These are phyloP conservation scores for Corydoras maculifer DNA, from an alignment of 2,113 vertebrate genomes.

Conservation along the genomic window DNA sequence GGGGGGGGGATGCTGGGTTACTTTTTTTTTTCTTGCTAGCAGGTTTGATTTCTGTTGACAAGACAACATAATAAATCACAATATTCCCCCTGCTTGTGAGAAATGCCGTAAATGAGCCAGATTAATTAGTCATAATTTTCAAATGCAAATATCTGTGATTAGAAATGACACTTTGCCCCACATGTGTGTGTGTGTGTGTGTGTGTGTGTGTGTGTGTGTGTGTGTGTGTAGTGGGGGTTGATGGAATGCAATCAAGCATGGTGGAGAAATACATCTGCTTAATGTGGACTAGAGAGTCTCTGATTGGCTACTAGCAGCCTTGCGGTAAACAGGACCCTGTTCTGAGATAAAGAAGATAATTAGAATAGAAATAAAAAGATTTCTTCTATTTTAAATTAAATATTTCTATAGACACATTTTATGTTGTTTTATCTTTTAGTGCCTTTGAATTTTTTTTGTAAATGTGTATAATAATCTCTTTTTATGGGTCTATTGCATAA, in stretches of 20 bases:
- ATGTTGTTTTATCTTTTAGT: no score
- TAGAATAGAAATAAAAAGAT: no score
- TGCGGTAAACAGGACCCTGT: neutral
- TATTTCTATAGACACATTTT: no score
- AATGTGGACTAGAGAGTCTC: conserved; percentile 15
- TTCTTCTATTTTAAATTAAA: no score
- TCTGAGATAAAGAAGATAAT: neutral
- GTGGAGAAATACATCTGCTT: conserved; percentile 36
- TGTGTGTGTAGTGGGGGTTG: conserved; percentile 22
- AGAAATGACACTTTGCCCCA: conserved; percentile 27
- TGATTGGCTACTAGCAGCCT: conserved; percentile 32
- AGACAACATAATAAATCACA: conserved; percentile 33
- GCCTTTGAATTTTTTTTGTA: no score
- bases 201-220: no score
- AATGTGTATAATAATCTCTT: no score
- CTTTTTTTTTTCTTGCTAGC: neutral
- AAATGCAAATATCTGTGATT: conserved; percentile 37
- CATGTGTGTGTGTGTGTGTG: no score
- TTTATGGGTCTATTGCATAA: no score
- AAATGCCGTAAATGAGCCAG: conserved; percentile 33
- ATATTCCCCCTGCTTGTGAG: conserved; percentile 26
- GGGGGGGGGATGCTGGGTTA: neutral
- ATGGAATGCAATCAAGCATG: conserved; percentile 40
- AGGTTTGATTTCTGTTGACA: conserved; percentile 16
- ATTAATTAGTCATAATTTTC: conserved; percentile 44